These are phyloP conservation scores for Craterocephalus amniculus DNA, from an alignment of 2,797 vertebrate genomes.

Conservation along the genomic window DNA sequence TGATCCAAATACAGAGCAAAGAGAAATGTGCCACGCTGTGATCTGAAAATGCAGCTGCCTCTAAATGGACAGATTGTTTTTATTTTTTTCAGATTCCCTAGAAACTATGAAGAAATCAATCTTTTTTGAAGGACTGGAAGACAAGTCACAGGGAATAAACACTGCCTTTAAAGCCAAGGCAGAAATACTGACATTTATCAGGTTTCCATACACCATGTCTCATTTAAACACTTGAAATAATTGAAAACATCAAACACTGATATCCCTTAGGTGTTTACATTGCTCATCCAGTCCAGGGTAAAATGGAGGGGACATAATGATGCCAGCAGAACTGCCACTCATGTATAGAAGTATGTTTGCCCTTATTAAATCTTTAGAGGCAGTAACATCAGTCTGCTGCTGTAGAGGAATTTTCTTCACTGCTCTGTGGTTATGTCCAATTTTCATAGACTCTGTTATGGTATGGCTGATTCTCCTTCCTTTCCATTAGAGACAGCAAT, in stretches of 20 bases:
- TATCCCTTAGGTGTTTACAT: neutral
- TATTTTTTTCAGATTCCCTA: neutral
- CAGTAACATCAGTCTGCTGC: neutral
- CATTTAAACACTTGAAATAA: slow-evolving; percentile 21
- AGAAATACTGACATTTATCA: neutral
- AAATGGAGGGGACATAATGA: neutral
- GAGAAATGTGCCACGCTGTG: neutral
- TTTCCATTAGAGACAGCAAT: slow-evolving; percentile 4
- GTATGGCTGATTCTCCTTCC: slow-evolving; percentile 1
- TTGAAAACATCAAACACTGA: slow-evolving; percentile 42
- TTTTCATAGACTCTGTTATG: slow-evolving; percentile 18
- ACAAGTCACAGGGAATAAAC: neutral
- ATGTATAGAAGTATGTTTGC: neutral
- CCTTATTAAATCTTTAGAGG: slow-evolving; percentile 1
- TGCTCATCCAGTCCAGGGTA: too few relatives aligned
- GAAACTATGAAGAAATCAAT: slow-evolving; percentile 5
- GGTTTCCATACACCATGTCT: slow-evolving; percentile 1
- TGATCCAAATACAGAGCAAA: slow-evolving; percentile 6
- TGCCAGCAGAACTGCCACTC: slow-evolving; percentile 15
- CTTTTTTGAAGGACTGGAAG: neutral
- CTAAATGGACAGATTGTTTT: slow-evolving; percentile 1
- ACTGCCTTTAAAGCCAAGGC: neutral
- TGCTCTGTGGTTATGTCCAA: slow-evolving; percentile 7
- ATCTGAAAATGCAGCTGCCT: slow-evolving; percentile 1
- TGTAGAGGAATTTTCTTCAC: slow-evolving; percentile 38